phyloP scores from a whole-genome alignment of 2,888 invertebrate genomes.

The Rotaria macrura region DNA sequence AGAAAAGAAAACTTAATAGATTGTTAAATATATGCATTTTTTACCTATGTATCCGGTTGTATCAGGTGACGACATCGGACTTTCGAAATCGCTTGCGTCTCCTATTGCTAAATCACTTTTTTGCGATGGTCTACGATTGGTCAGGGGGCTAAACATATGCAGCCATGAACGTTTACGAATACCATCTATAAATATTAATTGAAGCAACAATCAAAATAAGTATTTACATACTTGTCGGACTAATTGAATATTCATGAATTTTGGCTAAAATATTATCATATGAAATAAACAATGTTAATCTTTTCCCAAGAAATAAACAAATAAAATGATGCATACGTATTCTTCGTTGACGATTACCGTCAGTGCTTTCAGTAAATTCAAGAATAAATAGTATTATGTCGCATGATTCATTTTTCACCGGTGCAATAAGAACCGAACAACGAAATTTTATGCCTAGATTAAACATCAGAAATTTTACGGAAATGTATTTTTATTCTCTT shows the following conservation, averaged over 20 bases:
- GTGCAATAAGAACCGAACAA: slow-evolving; percentile 69
- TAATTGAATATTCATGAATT: not conserved
- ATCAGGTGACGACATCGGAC: not conserved
- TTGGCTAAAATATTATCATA: not conserved
- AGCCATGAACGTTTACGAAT: slow-evolving; percentile 13
- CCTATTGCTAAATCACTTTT: not conserved
- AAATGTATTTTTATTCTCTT: slow-evolving; percentile 35
- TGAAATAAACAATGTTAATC: not conserved
- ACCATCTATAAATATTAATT: not conserved
- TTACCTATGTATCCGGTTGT: not conserved
- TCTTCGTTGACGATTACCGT: not conserved
- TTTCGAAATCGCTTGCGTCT: not conserved
- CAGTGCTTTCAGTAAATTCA: slow-evolving; percentile 59
- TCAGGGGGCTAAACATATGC: not conserved
- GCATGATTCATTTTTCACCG: slow-evolving; percentile 68
- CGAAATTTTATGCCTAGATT: slow-evolving; percentile 65
- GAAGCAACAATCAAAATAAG: no score
- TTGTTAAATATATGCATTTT: not conserved
- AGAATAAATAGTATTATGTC: slow-evolving; percentile 70
- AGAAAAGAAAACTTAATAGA: no score
- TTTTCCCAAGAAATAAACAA: not conserved
- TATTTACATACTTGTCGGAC: not conserved
- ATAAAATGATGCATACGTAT: not conserved
- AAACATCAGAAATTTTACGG: not conserved
- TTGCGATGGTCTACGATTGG: not conserved